Percentiles rank a stretch among this genome's conserved stretches.
Conservation (phyloP, 2,113 vertebrate genomes). For the Tachysurus fulvidraco region DNA sequence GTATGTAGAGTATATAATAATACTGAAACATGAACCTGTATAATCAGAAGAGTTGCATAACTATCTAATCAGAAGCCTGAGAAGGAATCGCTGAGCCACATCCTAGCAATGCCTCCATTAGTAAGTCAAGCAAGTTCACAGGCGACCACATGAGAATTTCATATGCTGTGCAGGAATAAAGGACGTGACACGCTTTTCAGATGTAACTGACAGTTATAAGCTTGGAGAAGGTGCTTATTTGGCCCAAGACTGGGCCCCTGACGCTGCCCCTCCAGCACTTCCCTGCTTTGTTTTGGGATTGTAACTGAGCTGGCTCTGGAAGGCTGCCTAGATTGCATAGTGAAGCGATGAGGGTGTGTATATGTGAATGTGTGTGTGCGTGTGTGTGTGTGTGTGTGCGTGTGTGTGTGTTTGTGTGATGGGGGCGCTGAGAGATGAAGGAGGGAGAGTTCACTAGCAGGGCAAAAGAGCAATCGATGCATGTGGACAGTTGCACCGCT, state of each 20-base stretch:
- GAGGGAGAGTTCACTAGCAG: conserved; percentile 80
- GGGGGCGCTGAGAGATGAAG: conserved; percentile 37
- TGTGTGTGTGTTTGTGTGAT: conserved; percentile 17
- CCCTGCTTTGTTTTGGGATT: conserved; percentile 71
- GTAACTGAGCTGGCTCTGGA: conserved; percentile 78
- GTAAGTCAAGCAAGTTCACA: conserved; percentile 18
- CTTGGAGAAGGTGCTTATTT: conserved; percentile 45
- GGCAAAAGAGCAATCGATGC: conserved; percentile 83
- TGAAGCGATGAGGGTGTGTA: conserved; percentile 50
- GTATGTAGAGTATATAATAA: conserved; percentile 24
- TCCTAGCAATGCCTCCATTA: conserved; percentile 13
- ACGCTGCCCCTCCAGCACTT: conserved; percentile 51
- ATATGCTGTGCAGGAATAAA: conserved; percentile 40
- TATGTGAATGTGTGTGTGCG: conserved; percentile 60
- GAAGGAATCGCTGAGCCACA: conserved; percentile 20
- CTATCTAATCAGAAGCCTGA: conserved; percentile 18
- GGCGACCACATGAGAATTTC: conserved; percentile 37
- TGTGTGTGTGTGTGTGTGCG: conserved; percentile 24
- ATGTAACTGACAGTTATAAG: conserved; percentile 52
- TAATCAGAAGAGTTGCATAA: background rate
- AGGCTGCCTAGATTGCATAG: conserved; percentile 51
- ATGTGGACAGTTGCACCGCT: conserved; percentile 78
- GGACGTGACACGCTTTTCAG: conserved; percentile 41
- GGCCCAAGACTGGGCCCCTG: conserved; percentile 49
- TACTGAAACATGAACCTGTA: conserved; percentile 1